Evolutionary conservation across 1,140 invertebrate species (phyloP).

Genomic region (Ditylenchus dipsaci): DNA sequence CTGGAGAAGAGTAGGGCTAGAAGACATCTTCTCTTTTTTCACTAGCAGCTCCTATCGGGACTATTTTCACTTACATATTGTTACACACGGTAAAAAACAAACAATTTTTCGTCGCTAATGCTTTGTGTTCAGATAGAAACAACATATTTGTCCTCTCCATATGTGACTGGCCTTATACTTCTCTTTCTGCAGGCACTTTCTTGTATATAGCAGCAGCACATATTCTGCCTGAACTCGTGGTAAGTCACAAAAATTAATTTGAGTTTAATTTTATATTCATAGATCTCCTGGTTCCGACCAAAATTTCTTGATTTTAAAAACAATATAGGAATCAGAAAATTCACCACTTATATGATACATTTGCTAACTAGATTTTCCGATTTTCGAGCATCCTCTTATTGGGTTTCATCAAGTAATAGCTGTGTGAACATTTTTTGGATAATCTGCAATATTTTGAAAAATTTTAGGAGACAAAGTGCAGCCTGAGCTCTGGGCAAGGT

Average conservation of each 20-base stretch:
- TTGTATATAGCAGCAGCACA: conserved; percentile 97
- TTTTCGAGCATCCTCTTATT: too few relatives aligned
- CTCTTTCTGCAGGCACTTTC: conserved; percentile 94
- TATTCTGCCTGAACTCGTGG: conserved; percentile 80
- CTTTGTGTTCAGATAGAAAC: conserved; percentile 57
- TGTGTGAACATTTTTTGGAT: neutral
- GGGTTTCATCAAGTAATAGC: too few relatives aligned
- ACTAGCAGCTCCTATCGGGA: conserved; percentile 79
- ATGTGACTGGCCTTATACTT: conserved; percentile 92
- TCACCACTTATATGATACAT: conserved; percentile 11
- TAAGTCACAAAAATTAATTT: too few relatives aligned
- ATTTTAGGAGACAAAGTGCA: neutral
- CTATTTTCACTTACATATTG: conserved; percentile 81
- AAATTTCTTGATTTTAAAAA: neutral
- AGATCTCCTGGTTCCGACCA: too few relatives aligned
- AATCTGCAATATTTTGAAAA: neutral
- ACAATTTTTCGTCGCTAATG: neutral
- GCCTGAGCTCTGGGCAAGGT: neutral
- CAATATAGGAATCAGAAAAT: conserved; percentile 1
- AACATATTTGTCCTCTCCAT: conserved; percentile 69
- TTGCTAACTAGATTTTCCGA: neutral
- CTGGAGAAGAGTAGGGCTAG: conserved; percentile 80
- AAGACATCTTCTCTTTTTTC: conserved; percentile 90
- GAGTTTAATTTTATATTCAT: conserved; percentile 4
- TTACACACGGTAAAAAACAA: conserved; percentile 26